Conservation (phyloP, 2,797 vertebrate genomes). For the Lutjanus argentimaculatus region DNA sequence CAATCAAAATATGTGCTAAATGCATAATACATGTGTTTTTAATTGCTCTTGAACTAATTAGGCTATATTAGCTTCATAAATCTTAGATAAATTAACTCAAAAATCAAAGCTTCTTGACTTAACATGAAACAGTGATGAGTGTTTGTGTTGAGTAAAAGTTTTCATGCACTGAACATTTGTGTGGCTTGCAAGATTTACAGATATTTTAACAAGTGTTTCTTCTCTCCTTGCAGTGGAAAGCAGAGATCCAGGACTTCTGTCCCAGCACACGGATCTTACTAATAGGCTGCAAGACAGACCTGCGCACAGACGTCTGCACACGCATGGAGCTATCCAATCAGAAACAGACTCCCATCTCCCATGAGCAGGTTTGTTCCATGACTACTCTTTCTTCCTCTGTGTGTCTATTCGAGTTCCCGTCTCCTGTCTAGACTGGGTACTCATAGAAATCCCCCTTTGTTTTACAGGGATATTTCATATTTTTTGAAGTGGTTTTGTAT, state of each 20-base stretch:
- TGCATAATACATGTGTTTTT: no score
- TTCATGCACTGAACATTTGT: no score
- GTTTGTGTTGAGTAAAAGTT: no score
- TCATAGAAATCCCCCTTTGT: background rate
- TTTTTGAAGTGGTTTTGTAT: no score
- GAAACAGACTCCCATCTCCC: slow-evolving; percentile 93
- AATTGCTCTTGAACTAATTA: no score
- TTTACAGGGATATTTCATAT: background rate
- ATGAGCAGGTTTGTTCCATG: slow-evolving; percentile 91
- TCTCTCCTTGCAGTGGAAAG: slow-evolving; percentile 90
- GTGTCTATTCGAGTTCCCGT: background rate
- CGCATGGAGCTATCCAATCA: slow-evolving; percentile 95
- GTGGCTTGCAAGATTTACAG: background rate
- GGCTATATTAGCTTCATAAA: no score
- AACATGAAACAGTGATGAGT: no score
- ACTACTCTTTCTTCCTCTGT: background rate
- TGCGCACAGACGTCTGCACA: slow-evolving; percentile 94
- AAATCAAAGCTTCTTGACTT: no score
- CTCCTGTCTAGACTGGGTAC: background rate
- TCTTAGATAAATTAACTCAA: no score
- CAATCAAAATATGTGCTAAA: no score
- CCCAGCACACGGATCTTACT: slow-evolving; percentile 92
- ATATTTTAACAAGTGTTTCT: background rate
- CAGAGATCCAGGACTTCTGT: slow-evolving; percentile 96
- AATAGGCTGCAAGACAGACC: slow-evolving; percentile 95